Conservation (phyloP, 1,140 invertebrate species). For the Ooceraea biroi region DNA sequence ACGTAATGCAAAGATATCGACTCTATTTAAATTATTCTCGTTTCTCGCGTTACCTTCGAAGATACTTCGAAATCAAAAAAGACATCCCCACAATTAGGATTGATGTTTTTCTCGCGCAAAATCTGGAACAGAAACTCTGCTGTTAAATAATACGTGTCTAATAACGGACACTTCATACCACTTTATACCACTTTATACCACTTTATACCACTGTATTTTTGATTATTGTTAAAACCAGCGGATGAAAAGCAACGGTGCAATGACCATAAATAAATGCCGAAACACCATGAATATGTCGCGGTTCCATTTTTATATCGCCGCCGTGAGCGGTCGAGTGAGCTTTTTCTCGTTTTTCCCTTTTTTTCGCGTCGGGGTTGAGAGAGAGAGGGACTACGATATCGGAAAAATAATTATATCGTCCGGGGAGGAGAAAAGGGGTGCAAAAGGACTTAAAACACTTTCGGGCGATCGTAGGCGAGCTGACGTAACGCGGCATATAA, state of each 20-base stretch:
- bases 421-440: background rate
- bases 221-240: no score
- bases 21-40: constrained; percentile 36
- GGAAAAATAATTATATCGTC: constrained; percentile 55
- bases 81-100: no score
- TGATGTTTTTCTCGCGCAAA: background rate
- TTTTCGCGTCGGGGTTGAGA: background rate
- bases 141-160: no score
- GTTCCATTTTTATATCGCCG: no score
- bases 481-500: constrained; percentile 48
- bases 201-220: no score
- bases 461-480: constrained; percentile 17
- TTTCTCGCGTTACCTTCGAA: background rate
- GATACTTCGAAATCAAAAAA: no score
- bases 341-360: constrained; percentile 20
- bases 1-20: constrained; percentile 21
- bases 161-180: no score
- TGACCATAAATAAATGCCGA: no score
- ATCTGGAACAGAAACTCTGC: no score
- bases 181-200: no score
- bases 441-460: constrained; percentile 43
- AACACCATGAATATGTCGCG: no score
- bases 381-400: background rate
- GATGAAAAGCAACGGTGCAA: no score
- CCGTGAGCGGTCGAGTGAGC: background rate